Evolutionary conservation across 1,140 invertebrate genomes (phyloP), one percentile per base, ranked within the genome.

Genomic region (Drosophila pectinifera): DNA sequence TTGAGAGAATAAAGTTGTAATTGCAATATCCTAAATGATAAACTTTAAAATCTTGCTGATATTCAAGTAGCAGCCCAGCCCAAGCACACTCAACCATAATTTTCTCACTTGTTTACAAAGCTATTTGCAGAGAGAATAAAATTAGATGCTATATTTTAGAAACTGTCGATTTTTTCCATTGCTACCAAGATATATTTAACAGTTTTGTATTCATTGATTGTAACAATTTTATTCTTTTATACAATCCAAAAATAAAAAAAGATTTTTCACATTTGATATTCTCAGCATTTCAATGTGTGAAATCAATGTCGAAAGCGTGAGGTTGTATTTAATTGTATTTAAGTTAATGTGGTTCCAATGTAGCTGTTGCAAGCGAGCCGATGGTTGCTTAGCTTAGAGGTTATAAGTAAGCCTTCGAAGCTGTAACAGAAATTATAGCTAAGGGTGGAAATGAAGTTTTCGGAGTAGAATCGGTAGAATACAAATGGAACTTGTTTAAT

Each of bases 361-460:
- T 24, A 51, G 56, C 57, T 73, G 62, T 49, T 64, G 42, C 16
- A 63, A 59, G 45, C 68, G 28, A 46, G 76, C 61, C 42, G 58
- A 14, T 28, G 34, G 55, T 72, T 43, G 16, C 57, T 46, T 45
- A 20, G 46, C 45, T 73, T 41, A 34, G 34, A 34, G 26, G 20
- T 34, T 64, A 48, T 42, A 42, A 64, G 61, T 75, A 41, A 65
- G 59, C 62, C 49, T 61, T 78, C 48, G 65, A 69, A 42, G 56
- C 45, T 62, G 49, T 49, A 83, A 83, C 80, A 68, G 46, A 78
- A 82, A 79, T 78, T 83, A 83, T 48, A 78, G 80, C 75, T 83
- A 85, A 24, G 55, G 45, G 36, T 61, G 65, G 56, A 65, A 85
- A 62, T 67, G 24, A 81, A 70, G 43, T 70, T 86, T 16, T 28